A percentile compares a stretch with the other conserved stretches of the same genome.
These are phyloP conservation scores for Eueremaeus valkanovi DNA, from an alignment of 2,888 invertebrate genomes.

Conservation along the genomic window DNA sequence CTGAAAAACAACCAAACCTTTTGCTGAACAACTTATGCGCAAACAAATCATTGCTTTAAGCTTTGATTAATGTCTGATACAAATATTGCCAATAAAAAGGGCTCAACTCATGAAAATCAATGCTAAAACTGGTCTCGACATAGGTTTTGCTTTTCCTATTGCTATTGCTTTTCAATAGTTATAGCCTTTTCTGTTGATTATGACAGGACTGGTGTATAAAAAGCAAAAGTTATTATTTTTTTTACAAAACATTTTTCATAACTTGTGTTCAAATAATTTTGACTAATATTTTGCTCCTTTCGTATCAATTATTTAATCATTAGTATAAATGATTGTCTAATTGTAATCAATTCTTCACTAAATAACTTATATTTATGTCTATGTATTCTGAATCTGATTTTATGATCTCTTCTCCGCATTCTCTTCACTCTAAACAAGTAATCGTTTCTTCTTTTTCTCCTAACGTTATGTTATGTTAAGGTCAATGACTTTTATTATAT, in stretches of 20 bases:
- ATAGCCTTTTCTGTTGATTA: too few species aligned
- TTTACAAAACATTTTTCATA: neutral
- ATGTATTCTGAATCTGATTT: neutral
- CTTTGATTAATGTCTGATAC: neutral
- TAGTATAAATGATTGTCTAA: neutral
- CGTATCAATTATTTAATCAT: neutral
- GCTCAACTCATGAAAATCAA: too few species aligned
- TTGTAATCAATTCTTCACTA: neutral
- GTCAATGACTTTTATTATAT: constrained; percentile 9
- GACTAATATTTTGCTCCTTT: neutral
- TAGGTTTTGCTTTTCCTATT: too few species aligned
- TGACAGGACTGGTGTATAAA: too few species aligned
- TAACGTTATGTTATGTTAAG: neutral
- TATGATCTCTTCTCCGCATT: neutral
- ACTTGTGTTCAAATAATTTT: neutral
- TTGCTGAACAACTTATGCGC: neutral
- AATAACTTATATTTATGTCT: neutral
- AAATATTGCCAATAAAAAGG: neutral
- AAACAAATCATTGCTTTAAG: constrained; percentile 22
- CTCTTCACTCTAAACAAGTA: neutral
- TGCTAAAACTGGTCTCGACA: too few species aligned
- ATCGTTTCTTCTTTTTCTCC: neutral
- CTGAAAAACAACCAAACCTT: constrained; percentile 27
- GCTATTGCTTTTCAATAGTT: too few species aligned
- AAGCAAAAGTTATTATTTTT: neutral